Evolutionary conservation across 1,140 invertebrate species (phyloP), one percentile per base, ranked within the genome.

Genomic region (Diachasma alloeum): DNA sequence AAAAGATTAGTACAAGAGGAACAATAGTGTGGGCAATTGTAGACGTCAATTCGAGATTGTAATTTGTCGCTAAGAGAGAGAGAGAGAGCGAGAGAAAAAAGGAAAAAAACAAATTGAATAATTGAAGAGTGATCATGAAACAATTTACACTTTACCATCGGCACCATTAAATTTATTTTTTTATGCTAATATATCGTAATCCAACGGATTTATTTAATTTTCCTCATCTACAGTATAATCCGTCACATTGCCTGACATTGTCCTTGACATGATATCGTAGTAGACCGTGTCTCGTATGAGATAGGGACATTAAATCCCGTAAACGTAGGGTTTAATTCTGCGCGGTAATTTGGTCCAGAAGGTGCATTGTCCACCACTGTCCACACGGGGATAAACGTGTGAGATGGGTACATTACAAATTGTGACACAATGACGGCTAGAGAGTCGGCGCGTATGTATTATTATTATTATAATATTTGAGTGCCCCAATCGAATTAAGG

Each of bases 41-140:
- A 42, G 44, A 72, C 70, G 70, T 72, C 70, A n/a, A 53, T 48
- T 72, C 2, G 70, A 72, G 71, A 72, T 72, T 59, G 71, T 72
- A 59, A 72, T 72, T 59, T 72, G 46, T 72, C 71, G 39, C 10
- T 11, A 39, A 46, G 17, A n/a, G 2, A 19, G 6, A 15, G 4
- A 48, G 0, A 71, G 11, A 46, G 22, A 0, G 0, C 24, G 36
- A 17, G 6, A 15, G 22, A 53, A 26, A 4, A 42, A 42, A 39
- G 10, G 1, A 0, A 42, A 69, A 42, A 69, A 42, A 59, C 56
- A 56, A 48, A 19, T 37, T 22, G 31, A 59, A 31, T 48, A 31
- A 48, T 8, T 8, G 4, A 26, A 48, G 26, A 72, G 6, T 6
- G 36, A n/a, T n/a, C n/a, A 19, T 17, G 46, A 56, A 22, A 8